phyloP scores from a whole-genome alignment of 1,140 invertebrate species.

The Leptestheria dahalacensis region DNA sequence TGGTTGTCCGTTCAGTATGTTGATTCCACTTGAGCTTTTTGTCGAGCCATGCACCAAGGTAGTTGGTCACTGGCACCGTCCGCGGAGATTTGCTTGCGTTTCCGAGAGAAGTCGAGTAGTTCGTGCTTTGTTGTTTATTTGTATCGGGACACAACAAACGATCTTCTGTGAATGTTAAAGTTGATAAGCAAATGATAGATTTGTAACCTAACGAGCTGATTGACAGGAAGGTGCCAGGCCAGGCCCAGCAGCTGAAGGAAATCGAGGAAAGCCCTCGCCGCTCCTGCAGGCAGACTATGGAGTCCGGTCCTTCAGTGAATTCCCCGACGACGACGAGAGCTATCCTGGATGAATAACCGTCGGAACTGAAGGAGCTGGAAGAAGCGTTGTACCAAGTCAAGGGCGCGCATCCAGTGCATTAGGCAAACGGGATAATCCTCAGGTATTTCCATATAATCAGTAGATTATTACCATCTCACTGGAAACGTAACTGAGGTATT shows the following conservation, averaged over 20 bases:
- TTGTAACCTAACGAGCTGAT: too few species aligned
- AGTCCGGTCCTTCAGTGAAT: neutral
- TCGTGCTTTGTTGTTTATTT: too few species aligned
- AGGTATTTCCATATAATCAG: neutral
- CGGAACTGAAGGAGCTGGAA: slow-evolving; percentile 17
- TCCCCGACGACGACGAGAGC: neutral
- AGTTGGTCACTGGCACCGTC: too few species aligned
- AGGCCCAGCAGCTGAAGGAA: neutral
- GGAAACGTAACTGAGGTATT: slow-evolving; percentile 7
- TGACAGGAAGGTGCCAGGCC: neutral
- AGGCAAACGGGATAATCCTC: neutral
- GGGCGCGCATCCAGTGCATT: neutral
- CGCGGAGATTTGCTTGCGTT: too few species aligned
- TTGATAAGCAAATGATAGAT: too few species aligned
- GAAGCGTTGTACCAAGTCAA: neutral
- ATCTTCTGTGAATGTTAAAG: too few species aligned
- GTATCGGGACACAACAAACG: too few species aligned
- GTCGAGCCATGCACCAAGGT: too few species aligned
- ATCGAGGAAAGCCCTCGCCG: slow-evolving; percentile 4
- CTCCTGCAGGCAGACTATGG: neutral
- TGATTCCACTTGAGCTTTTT: too few species aligned
- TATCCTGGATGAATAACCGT: neutral
- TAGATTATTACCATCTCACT: neutral
- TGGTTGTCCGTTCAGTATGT: too few species aligned
- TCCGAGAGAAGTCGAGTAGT: too few species aligned